Base-by-base conservation (phyloP, 2,797 vertebrate species). In the Aeoliscus strigatus region DNA sequence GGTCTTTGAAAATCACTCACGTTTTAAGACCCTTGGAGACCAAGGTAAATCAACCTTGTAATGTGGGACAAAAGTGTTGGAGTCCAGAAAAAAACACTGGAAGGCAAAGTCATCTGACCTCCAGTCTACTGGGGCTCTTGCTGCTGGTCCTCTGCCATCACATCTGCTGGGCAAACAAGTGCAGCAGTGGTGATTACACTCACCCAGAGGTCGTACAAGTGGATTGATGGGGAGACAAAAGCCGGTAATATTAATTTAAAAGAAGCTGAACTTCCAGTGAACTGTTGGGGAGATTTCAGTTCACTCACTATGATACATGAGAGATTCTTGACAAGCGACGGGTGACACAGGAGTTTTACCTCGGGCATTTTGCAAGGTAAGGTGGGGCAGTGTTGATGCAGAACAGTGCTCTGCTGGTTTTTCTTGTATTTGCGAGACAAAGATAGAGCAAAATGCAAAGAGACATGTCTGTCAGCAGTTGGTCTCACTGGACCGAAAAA, bases 21-120 rank as follows among this genome's bases (percentile, higher is more conserved):
- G 59, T 52, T 70, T 64, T 25, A 60, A 68, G 28, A 28, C 62
- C 72, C 67, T 38, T 10, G 8, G 74, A 79, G 76, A 72, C 51
- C 50, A 39, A 51, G 43, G 40, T 64, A 76, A 77, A 73, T 77
- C 73, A 77, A 65, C 60, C 77, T 61, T 77, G 60, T 67, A 80
- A 78, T 81, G 73, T 46, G 34, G 70, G 74, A 80, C 27, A 45
- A 74, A 75, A 75, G 53, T 44, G 51, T 51, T 52, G 57, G 66
- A 68, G 71, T 58, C 44, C 39, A 42, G 39, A 56, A 23, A 42
- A 42, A 63, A 72, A 64, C n/a, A n/a, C n/a, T 59, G 35, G 35
- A 39, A 42, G 53, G 41, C 44, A 50, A 29, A 66, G 37, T 54
- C 30, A 37, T 61, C 66, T 66, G 60, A 72, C 49, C 55, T 51